phyloP scores from a whole-genome alignment of 2,797 vertebrate genomes.

The Sylvilagus floridanus region DNA sequence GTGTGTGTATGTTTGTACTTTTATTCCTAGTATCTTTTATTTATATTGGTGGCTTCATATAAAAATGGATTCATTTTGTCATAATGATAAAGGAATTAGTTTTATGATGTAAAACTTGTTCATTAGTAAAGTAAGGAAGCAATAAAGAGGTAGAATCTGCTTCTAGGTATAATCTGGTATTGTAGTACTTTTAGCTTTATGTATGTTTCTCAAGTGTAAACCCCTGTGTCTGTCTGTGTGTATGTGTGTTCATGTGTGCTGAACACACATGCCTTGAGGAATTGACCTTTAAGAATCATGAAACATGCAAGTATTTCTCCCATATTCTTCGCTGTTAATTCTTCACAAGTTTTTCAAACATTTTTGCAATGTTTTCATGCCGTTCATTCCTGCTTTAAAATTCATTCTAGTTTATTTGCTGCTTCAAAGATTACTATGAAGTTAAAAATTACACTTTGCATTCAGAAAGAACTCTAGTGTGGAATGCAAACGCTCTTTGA shows the following conservation, averaged over 20 bases:
- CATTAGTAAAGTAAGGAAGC: slow-evolving; percentile 16
- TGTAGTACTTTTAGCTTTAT: neutral
- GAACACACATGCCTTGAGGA: neutral
- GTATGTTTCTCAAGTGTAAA: slow-evolving; percentile 12
- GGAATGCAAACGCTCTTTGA: neutral
- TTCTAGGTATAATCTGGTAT: slow-evolving; percentile 15
- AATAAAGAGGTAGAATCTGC: slow-evolving; percentile 31
- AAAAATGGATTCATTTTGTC: slow-evolving; percentile 27
- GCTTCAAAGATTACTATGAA: slow-evolving; percentile 39
- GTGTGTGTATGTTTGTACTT: neutral
- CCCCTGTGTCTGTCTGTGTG: neutral
- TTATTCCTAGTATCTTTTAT: neutral
- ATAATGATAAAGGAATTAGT: slow-evolving; percentile 46
- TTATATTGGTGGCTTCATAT: neutral
- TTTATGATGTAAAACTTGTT: slow-evolving; percentile 23
- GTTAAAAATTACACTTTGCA: slow-evolving; percentile 14
- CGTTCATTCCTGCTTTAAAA: slow-evolving; percentile 21
- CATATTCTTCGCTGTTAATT: slow-evolving; percentile 28
- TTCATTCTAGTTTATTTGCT: slow-evolving; percentile 24
- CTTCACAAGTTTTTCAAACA: neutral
- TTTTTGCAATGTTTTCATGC: slow-evolving; percentile 25
- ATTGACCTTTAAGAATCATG: slow-evolving; percentile 33
- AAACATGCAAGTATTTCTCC: neutral
- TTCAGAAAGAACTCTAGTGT: neutral
- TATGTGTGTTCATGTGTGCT: neutral